Evolutionary conservation across 1,140 invertebrate genomes (phyloP).

Genomic region (Armadillidium nasatum): DNA sequence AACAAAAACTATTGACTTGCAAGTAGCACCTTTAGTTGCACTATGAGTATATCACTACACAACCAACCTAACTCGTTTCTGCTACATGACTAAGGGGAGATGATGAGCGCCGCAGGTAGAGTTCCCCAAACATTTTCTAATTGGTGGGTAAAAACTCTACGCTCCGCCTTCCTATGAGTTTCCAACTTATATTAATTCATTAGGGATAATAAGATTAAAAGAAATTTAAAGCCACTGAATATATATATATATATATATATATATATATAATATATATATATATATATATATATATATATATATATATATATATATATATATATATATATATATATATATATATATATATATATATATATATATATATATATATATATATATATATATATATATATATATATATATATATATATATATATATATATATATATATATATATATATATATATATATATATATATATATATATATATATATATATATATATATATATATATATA

Average conservation of each 20-base stretch:
- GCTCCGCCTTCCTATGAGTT: not conserved
- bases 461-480: no score
- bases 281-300: not conserved
- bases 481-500: no score
- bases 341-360: slow-evolving; percentile 7
- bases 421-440: slow-evolving; percentile 1
- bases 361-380: no score
- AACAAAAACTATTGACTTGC: not conserved
- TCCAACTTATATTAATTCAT: not conserved
- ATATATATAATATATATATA: not conserved
- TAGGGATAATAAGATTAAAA: not conserved
- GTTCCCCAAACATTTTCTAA: slow-evolving; percentile 1
- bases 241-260: slow-evolving; percentile 15
- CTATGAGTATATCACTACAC: slow-evolving; percentile 4
- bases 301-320: not conserved
- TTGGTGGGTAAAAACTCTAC: slow-evolving; percentile 1
- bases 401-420: not conserved
- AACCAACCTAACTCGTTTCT: slow-evolving; percentile 6
- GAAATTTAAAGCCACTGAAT: not conserved
- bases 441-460: no score
- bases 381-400: no score
- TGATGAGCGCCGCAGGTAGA: slow-evolving; percentile 4
- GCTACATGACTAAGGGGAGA: slow-evolving; percentile 8
- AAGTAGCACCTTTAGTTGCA: slow-evolving; percentile 7
- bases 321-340: slow-evolving; percentile 4